These are phyloP conservation scores for Xenopus laevis DNA, from an alignment of 2,113 vertebrate species.

Conservation along the genomic window DNA sequence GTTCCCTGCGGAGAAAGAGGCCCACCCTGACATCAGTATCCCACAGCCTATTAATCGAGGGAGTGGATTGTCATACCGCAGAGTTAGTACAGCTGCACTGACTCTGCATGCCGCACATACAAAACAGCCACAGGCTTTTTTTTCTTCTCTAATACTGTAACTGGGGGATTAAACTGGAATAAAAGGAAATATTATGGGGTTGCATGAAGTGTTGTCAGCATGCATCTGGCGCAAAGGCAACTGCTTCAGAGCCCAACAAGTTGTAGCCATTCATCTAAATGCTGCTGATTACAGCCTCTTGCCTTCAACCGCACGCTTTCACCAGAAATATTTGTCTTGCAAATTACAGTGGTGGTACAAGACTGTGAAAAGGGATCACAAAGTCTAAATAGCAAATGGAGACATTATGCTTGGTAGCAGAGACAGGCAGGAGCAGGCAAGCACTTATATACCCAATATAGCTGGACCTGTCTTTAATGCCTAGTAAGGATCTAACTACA, in stretches of 20 bases:
- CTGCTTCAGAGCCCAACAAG: slow-evolving; percentile 34
- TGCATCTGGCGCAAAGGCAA: slow-evolving; percentile 16
- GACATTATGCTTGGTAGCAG: too few species aligned
- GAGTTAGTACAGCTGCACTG: slow-evolving; percentile 59
- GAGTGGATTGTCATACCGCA: slow-evolving; percentile 61
- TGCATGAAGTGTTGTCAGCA: slow-evolving; percentile 7
- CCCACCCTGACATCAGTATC: slow-evolving; percentile 59
- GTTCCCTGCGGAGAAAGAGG: slow-evolving; percentile 59
- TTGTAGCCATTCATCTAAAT: slow-evolving; percentile 20
- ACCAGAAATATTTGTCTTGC: slow-evolving; percentile 26
- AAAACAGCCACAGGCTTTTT: slow-evolving; percentile 21
- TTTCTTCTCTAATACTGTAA: slow-evolving; percentile 15
- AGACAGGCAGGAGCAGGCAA: too few species aligned
- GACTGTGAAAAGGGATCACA: background rate
- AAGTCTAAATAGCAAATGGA: background rate
- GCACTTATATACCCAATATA: too few species aligned
- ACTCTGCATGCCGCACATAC: slow-evolving; percentile 40
- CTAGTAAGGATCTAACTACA: too few species aligned
- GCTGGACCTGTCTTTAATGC: too few species aligned
- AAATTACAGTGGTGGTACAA: slow-evolving; percentile 16
- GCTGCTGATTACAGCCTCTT: slow-evolving; percentile 33
- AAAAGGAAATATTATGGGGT: slow-evolving; percentile 2
- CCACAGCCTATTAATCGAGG: slow-evolving; percentile 59
- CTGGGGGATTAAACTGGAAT: slow-evolving; percentile 1
- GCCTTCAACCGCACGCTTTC: slow-evolving; percentile 15